Evolutionary conservation across 2,113 vertebrate genomes (phyloP).

Genomic region (Dasypus novemcinctus): DNA sequence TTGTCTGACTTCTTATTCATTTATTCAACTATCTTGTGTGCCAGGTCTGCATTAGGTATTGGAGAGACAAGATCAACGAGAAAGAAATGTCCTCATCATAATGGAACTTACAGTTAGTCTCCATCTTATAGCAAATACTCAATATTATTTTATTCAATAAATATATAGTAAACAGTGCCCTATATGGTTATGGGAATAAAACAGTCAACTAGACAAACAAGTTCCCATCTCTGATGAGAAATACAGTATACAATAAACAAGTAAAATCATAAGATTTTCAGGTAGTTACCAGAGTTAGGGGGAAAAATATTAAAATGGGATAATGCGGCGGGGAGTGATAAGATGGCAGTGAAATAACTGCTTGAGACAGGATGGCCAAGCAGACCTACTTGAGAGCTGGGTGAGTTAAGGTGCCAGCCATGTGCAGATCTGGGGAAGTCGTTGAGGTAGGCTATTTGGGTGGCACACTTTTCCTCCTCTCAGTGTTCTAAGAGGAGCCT

Average conservation of each 20-base stretch:
- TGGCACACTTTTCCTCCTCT: neutral
- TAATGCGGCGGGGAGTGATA: neutral
- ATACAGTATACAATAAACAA: neutral
- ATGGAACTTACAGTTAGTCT: neutral
- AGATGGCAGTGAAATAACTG: neutral
- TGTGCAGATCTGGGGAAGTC: neutral
- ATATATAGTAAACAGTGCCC: neutral
- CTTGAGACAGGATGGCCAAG: neutral
- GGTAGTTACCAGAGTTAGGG: neutral
- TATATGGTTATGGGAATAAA: neutral
- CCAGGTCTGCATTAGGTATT: neutral
- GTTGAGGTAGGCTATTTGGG: neutral
- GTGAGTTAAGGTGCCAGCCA: neutral
- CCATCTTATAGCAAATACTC: neutral
- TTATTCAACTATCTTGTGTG: neutral
- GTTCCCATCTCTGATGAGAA: neutral
- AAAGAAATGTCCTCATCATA: neutral
- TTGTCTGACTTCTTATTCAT: neutral
- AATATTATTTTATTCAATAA: neutral
- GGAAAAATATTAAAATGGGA: neutral
- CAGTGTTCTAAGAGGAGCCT: neutral
- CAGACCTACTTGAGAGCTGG: neutral
- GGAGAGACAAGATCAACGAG: neutral
- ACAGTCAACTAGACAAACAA: neutral
- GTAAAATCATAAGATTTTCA: neutral